phyloP scores from a whole-genome alignment of 2,888 invertebrate genomes.

The Heliconius ethilla region DNA sequence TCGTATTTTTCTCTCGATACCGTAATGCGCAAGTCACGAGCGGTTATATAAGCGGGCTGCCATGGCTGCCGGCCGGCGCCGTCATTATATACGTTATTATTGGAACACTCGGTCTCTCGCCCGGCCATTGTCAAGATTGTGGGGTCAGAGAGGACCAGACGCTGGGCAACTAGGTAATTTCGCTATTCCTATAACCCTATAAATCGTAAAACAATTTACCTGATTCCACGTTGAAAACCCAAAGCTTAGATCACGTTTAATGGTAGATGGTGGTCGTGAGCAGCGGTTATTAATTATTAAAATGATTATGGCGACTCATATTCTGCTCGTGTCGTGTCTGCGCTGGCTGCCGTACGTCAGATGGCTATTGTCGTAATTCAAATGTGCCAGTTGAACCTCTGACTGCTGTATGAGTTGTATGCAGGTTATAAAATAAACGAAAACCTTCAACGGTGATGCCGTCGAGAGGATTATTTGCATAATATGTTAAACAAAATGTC shows the following conservation, averaged over 20 bases:
- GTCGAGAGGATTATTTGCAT: conserved; percentile 23
- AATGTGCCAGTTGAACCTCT: conserved; percentile 34
- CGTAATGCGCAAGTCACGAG: conserved; percentile 81
- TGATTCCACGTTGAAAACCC: conserved; percentile 54
- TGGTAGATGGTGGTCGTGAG: conserved; percentile 68
- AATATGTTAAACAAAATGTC: conserved; percentile 22
- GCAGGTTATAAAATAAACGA: conserved; percentile 24
- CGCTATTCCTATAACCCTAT: conserved; percentile 76
- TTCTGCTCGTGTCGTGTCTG: conserved; percentile 55
- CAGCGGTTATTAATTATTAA: conserved; percentile 74
- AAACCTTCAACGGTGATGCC: conserved; percentile 11
- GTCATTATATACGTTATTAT: conserved; percentile 78
- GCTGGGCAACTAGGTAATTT: conserved; percentile 76
- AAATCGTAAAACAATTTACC: conserved; percentile 78
- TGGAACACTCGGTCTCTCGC: conserved; percentile 69
- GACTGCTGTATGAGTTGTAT: conserved; percentile 29
- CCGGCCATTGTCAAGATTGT: conserved; percentile 81
- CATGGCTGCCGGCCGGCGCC: conserved; percentile 72
- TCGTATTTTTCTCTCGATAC: conserved; percentile 76
- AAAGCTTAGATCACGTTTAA: conserved; percentile 64
- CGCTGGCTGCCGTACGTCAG: conserved; percentile 41
- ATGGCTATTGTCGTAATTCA: conserved; percentile 43
- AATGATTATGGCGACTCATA: conserved; percentile 66
- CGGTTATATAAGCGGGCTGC: conserved; percentile 80
- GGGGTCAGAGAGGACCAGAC: conserved; percentile 73